Evolutionary conservation across 2,797 vertebrate genomes (phyloP), one percentile per base, ranked within the genome.

Genomic region (Hoplostethus atlanticus): DNA sequence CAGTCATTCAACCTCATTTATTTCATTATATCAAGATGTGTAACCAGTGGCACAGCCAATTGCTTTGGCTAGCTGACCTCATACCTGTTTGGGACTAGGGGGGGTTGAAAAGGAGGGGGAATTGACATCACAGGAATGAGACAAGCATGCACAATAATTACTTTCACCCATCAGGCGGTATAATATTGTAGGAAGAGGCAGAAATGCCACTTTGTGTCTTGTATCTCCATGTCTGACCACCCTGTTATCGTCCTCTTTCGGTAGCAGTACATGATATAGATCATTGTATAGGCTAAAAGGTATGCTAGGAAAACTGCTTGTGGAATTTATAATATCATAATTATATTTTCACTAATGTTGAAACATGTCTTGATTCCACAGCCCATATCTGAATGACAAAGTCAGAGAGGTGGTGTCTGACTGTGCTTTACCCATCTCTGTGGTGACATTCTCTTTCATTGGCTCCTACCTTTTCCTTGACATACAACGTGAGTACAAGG

Each of bases 381-480:
- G 97, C 90, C 96, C 96, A 0, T 99, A 96, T 86, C 93, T 99
- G 79, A 97, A 99, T 5, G 91, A 86, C 0, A 94, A 83, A 81
- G 89, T 98, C 80, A 95, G 97, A 0, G 97, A 97, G 89, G 96
- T 96, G 86, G 94, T 98, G 76, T 99, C 97, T 0, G 97, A 98
- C 92, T 98, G 97, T 30, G 96, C 97, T 65, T 81, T 98, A 90
- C 97, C 97, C 0, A 96, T 97, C 73, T 96, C 97, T 0, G 97
- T 99, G 68, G 82, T 98, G 74, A 85, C 95, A 52, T 97, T 96
- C 94, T 98, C 96, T 72, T 91, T 97, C 69, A 93, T 97, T 59
- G 95, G 96, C 68, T 97, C 97, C 81, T 97, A 92, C 21, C 92
- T 96, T 83, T 99, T 98, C 93, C 91, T 85, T 61, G 95, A 97